Evolutionary conservation across 1,140 invertebrate species (phyloP), one percentile per base, ranked within the genome.

Genomic region (Achroia grisella): DNA sequence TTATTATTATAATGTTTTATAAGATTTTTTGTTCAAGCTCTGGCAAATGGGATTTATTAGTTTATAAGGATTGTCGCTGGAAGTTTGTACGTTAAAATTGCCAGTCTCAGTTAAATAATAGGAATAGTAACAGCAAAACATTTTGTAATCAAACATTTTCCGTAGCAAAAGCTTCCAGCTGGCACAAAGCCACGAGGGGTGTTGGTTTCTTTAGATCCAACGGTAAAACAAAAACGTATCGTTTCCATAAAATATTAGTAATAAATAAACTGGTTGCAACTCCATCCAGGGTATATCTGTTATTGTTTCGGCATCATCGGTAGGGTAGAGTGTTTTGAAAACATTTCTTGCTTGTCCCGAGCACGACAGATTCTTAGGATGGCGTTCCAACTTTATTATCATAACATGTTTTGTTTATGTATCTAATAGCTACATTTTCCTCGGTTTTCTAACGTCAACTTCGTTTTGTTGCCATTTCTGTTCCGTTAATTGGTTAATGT

Each of bases 351-450:
- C 56, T 52, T 39, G 44, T 45, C 32, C 31, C 49, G 65, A 49
- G 52, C 62, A 65, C 61, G 56, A 63, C 52, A 56, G 52, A 73
- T 82, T 80, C 77, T 73, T 81, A 62, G 72, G 72, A 80, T 81
- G 69, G 72, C 69, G 66, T 73, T 69, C 63, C 46, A 57, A 51
- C 56, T 67, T 49, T 72, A 71, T 75, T 82, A 78, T 80, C 65
- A 82, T 78, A 82, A 81, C 80, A 80, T 71, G 69, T 81, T 72
- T 71, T 80, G 76, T 81, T 80, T 80, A 73, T 67, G 63, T 63
- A 63, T 77, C 62, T 75, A 75, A 72, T 70, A 66, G 71, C 64
- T 61, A 56, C 59, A 56, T 59, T 70, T 72, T 71, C 69, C 48
- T 52, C 49, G 56, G 17, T 69, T 67, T 67, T 65, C 63, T 68